Percentiles rank a stretch among this genome's conserved stretches.
These are phyloP conservation scores for Cylindroiulus punctatus DNA, from an alignment of 2,888 invertebrate species.

Conservation along the genomic window DNA sequence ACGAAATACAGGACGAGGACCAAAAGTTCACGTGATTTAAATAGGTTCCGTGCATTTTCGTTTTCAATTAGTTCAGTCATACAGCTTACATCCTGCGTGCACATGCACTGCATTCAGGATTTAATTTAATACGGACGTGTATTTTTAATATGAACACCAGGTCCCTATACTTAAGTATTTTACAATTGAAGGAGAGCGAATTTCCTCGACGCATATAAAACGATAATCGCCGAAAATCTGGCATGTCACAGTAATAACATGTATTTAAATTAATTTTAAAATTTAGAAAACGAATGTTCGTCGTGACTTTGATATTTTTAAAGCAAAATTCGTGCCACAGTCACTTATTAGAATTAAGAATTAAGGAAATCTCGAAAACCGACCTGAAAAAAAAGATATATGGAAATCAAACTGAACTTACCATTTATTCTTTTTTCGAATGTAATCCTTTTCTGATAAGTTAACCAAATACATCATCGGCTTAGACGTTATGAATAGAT, in stretches of 20 bases:
- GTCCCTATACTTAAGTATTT: constrained; percentile 16
- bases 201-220: constrained; percentile 1
- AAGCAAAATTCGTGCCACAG: not conserved
- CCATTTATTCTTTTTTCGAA: constrained; percentile 99
- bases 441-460: constrained; percentile 96
- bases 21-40: constrained; percentile 34
- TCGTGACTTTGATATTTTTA: constrained; percentile 9
- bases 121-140: constrained; percentile 38
- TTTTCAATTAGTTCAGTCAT: constrained; percentile 25
- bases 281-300: not conserved
- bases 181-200: not conserved
- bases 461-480: constrained; percentile 97
- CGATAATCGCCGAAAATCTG: constrained; percentile 6
- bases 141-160: constrained; percentile 14
- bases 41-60: constrained; percentile 40
- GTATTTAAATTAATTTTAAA: constrained; percentile 12
- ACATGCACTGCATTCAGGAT: not conserved
- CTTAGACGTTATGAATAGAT: constrained; percentile 96
- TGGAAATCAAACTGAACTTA: constrained; percentile 67
- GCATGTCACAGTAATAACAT: not conserved
- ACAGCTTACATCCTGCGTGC: constrained; percentile 29
- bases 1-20: not conserved
- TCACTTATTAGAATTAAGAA: not conserved
- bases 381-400: not conserved
- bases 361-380: not conserved